phyloP scores from a whole-genome alignment of 2,113 vertebrate species.

The Oreochromis aureus region DNA sequence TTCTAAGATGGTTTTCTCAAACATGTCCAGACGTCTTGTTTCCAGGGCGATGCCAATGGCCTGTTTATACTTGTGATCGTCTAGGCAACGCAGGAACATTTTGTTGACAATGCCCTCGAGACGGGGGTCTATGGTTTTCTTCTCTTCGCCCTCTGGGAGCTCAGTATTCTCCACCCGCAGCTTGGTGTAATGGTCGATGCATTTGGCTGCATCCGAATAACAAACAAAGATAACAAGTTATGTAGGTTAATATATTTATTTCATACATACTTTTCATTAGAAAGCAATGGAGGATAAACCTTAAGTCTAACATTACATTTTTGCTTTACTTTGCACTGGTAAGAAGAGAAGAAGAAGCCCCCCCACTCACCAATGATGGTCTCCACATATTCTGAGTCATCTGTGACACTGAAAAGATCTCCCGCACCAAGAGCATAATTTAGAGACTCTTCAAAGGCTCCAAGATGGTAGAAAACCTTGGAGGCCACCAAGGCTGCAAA shows the following conservation, averaged over 20 bases:
- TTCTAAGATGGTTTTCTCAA: constrained; percentile 93
- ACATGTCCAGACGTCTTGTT: constrained; percentile 91
- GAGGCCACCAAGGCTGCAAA: constrained; percentile 98
- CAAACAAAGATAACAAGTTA: background rate
- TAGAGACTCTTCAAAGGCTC: constrained; percentile 96
- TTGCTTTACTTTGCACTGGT: background rate
- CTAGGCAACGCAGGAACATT: constrained; percentile 96
- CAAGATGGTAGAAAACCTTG: constrained; percentile 97
- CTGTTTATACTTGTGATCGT: constrained; percentile 98
- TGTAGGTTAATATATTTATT: background rate
- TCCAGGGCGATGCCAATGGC: constrained; percentile 95
- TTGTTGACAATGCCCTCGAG: constrained; percentile 98
- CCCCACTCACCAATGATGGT: constrained; percentile 91
- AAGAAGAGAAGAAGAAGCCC: background rate
- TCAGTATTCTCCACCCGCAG: constrained; percentile 95
- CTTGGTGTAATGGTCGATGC: constrained; percentile 98
- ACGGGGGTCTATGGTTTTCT: constrained; percentile 89
- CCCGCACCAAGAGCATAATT: constrained; percentile 97
- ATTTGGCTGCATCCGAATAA: constrained; percentile 80
- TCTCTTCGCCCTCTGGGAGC: constrained; percentile 88
- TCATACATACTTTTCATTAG: background rate
- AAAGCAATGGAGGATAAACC: background rate
- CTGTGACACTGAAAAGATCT: constrained; percentile 97
- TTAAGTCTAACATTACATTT: background rate
- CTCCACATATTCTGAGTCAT: constrained; percentile 97